Evolutionary conservation across 2,113 vertebrate species (phyloP), one percentile per base, ranked within the genome.

Genomic region (Rhombomys opimus): DNA sequence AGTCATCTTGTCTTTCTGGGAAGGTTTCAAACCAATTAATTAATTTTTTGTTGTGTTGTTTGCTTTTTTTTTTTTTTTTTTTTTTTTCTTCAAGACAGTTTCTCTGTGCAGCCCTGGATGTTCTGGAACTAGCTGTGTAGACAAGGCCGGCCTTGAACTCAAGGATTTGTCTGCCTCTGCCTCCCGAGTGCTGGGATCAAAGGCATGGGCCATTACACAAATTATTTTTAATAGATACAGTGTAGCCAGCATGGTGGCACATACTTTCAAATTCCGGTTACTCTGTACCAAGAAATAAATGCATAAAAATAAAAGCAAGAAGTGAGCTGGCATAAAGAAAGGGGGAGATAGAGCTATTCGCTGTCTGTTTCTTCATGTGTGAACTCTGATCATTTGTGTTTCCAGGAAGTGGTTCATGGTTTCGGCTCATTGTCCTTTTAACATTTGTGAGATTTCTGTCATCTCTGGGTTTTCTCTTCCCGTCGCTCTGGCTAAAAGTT

Each of bases 211-310:
- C 61, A 90, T 61, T 65, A 77, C 87, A 61, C 12, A 73, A 18
- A 10, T 87, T 91, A 57, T 77, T 90, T 77, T 93, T 93, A 65
- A 65, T 88, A 85, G 65, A 59, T 78, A 88, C 61, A 67, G 20
- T 15, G 15, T 65, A 86, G 41, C 41, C 41, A 67, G 17, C 84
- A 67, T 32, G 30, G 84, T 35, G 11, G 84, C 63, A 67, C 9
- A 35, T n/a, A 11, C 84, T 65, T 30, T 12, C 18, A 86, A 50
- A 46, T 27, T 27, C 27, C 35, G 84, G 46, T 46, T 68, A 67
- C 27, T 68, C 15, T 30, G 27, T 86, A 86, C 18, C 41, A 46
- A 86, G 67, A 46, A 32, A 6, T 8, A 78, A 32, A 67, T 32
- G 20, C 32, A 86, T 46, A 86, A 46, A 46, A 65, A 30, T 70